These are phyloP conservation scores for Microtus agrestis DNA, from an alignment of 2,797 vertebrate species.

Conservation along the genomic window DNA sequence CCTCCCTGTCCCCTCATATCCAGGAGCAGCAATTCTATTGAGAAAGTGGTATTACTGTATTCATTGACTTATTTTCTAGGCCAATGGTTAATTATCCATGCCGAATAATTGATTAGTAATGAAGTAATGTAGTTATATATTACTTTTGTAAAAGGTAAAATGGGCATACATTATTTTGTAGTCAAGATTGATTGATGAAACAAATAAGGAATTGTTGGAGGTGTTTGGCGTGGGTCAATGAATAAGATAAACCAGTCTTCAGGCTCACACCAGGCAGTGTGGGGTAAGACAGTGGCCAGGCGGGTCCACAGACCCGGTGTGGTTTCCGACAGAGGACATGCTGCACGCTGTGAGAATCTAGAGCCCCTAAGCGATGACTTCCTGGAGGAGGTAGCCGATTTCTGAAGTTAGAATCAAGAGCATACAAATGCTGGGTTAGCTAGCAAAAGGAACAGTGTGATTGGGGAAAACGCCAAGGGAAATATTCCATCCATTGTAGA, in stretches of 20 bases:
- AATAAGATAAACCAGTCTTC: neutral
- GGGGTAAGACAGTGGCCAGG: neutral
- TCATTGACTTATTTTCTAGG: constrained; percentile 26
- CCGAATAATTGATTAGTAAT: constrained; percentile 24
- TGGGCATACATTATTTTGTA: neutral
- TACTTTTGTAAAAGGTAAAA: neutral
- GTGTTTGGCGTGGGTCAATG: neutral
- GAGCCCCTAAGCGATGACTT: neutral
- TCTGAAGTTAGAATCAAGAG: neutral
- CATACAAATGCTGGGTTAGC: neutral
- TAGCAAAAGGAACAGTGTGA: neutral
- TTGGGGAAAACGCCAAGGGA: neutral
- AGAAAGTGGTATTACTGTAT: constrained; percentile 8
- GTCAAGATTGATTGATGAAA: neutral
- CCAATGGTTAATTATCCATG: neutral
- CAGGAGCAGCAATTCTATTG: neutral
- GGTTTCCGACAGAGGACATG: neutral
- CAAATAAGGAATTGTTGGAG: neutral
- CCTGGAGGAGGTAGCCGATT: neutral
- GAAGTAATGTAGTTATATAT: constrained; percentile 22
- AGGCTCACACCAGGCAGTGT: neutral
- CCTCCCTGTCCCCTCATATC: neutral
- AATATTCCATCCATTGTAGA: neutral
- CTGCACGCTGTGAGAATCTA: neutral
- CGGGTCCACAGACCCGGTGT: neutral